Evolutionary conservation across 1,140 invertebrate genomes (phyloP).

Genomic region (Trypoxylus dichotomus): DNA sequence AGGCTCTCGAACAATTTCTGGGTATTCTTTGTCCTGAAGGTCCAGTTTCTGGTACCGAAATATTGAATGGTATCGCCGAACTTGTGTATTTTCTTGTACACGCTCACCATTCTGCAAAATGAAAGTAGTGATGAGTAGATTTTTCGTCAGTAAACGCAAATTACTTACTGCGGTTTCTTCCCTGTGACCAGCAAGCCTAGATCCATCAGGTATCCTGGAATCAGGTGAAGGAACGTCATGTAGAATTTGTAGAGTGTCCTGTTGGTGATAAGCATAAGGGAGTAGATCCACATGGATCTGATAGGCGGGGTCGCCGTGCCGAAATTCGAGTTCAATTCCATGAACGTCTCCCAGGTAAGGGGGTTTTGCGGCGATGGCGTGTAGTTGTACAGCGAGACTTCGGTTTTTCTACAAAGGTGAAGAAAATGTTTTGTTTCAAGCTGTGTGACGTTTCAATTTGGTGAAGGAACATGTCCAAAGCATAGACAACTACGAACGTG

Average conservation of each 20-base stretch:
- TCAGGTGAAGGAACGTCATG: constrained; percentile 59
- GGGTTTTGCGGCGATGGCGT: constrained; percentile 68
- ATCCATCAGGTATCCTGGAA: constrained; percentile 65
- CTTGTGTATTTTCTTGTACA: constrained; percentile 74
- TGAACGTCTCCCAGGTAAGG: constrained; percentile 64
- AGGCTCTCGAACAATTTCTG: constrained; percentile 62
- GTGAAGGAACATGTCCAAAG: too few relatives aligned
- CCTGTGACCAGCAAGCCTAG: neutral
- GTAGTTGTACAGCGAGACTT: constrained; percentile 66
- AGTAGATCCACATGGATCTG: constrained; percentile 60
- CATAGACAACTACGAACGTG: too few relatives aligned
- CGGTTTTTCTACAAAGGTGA: neutral
- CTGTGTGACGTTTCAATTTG: too few relatives aligned
- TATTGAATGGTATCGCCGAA: constrained; percentile 71
- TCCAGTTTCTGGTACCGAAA: constrained; percentile 70
- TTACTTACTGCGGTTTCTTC: constrained; percentile 4
- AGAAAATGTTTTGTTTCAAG: too few relatives aligned
- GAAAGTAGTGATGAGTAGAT: neutral
- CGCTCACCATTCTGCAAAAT: constrained; percentile 66
- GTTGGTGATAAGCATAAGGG: constrained; percentile 58
- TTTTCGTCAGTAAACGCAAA: neutral
- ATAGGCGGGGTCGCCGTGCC: constrained; percentile 53
- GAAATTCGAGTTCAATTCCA: constrained; percentile 48
- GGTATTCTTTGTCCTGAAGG: constrained; percentile 69
- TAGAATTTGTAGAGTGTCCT: constrained; percentile 56